Base-by-base conservation (phyloP, 2,888 invertebrate genomes). In the Noctua pronuba region DNA sequence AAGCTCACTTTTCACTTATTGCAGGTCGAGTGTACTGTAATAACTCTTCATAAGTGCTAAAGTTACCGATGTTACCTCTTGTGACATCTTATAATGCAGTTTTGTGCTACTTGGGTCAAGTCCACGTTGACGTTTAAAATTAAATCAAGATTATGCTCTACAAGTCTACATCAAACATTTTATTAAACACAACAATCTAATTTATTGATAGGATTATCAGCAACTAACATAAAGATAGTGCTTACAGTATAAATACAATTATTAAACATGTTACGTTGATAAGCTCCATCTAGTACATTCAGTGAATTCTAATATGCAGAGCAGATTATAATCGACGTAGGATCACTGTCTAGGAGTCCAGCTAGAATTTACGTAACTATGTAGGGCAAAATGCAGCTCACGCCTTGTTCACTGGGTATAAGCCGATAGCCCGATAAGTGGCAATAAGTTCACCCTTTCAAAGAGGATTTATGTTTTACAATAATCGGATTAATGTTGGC, bases 121-220 rank as follows among this genome's bases (percentile, higher is more conserved):
- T 35, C 11, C 6, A 21, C 31, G n/a, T 60, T 31, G 24, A 46
- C 49, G 24, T 78, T 71, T 64, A 11, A 44, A 44, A 44, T 44
- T 44, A 44, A 28, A 52, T 71, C 18, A 58, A 64, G 41, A 64
- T 44, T 13, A 35, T 13, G 8, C 18, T 66, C n/a, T 46, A 21
- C 44, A 44, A 44, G 46, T 46, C 16, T 16, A 58, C 31, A 49
- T 74, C 31, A 24, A 74, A 68, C 35, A 58, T 69, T 41, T 60
- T n/a, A 64, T 1, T 11, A 46, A 75, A 35, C 16, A 52, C 6
- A 24, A 2, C 44, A 41, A 41, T 38, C 24, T 70, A 58, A 31
- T 60, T 24, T 52, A 71, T 41, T 70, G 71, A 72, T 68, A 41
- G 44, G 35, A 52, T 60, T 81, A 79, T 84, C 79, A 73, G n/a